Percentiles rank a stretch among this genome's conserved stretches.
These are phyloP conservation scores for Mus caroli DNA, from an alignment of 2,797 vertebrate species.

Conservation along the genomic window DNA sequence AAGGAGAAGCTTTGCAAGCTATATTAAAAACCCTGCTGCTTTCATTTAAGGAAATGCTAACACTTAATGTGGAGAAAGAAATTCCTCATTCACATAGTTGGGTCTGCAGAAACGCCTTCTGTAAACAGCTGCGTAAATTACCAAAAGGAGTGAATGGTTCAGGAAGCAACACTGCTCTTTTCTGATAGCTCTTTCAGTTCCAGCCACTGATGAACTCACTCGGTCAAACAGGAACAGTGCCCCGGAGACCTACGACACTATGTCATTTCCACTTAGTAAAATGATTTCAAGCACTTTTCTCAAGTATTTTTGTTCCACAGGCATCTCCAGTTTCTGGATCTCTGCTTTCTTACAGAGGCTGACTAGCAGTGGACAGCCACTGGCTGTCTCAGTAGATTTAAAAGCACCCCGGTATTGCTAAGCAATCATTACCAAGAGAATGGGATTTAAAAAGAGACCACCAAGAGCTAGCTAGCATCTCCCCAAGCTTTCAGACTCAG, in stretches of 20 bases:
- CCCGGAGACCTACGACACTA: conserved; percentile 44
- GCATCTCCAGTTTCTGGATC: conserved; percentile 24
- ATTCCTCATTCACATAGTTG: background rate
- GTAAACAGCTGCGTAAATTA: background rate
- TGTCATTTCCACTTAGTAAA: conserved; percentile 63
- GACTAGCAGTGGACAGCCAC: background rate
- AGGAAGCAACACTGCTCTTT: background rate
- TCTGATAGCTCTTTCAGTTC: background rate
- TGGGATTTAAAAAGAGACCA: background rate
- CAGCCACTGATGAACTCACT: background rate
- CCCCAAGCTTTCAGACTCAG: background rate
- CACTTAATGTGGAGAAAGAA: conserved; percentile 77
- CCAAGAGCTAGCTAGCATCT: background rate
- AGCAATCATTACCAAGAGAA: background rate
- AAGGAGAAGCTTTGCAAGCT: conserved; percentile 70
- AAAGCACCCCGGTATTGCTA: background rate
- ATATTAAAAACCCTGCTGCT: conserved; percentile 64
- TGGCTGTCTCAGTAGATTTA: background rate
- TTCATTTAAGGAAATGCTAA: conserved; percentile 78
- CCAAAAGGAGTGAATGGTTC: background rate
- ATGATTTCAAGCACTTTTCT: background rate
- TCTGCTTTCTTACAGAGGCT: background rate
- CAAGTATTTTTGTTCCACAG: conserved; percentile 60
- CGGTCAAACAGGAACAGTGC: conserved; percentile 45
- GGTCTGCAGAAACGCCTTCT: conserved; percentile 49